A percentile compares a stretch with the other conserved stretches of the same genome.
Conservation (phyloP, 2,113 vertebrate species). For the Glaucidium brasilianum region DNA sequence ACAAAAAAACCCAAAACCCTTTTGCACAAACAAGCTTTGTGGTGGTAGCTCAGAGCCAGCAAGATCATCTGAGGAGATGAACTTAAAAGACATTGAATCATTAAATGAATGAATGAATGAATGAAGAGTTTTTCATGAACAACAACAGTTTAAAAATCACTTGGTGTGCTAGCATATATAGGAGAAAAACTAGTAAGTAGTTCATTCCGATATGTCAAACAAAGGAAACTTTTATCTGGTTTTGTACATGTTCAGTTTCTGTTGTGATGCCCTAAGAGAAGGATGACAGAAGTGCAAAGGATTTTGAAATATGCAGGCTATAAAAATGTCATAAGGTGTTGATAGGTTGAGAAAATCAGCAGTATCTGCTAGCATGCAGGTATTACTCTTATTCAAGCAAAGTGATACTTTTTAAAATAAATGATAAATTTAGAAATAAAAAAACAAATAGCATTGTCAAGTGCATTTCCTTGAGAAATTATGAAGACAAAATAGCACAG, state of each 20-base stretch:
- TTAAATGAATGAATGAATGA: not conserved
- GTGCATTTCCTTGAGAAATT: not conserved
- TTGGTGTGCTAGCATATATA: not conserved
- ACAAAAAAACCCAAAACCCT: not conserved
- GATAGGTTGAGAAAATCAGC: not conserved
- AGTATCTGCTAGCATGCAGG: not conserved
- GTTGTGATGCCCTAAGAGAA: not conserved
- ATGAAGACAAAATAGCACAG: not conserved
- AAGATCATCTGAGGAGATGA: conserved; percentile 21
- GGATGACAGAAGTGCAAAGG: not conserved
- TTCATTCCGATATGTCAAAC: not conserved
- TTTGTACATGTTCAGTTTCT: not conserved
- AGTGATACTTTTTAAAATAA: not conserved
- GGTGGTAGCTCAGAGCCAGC: not conserved
- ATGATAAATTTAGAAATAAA: not conserved
- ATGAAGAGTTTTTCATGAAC: not conserved
- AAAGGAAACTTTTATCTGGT: not conserved
- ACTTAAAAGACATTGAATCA: not conserved
- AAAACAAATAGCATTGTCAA: not conserved
- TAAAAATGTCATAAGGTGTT: not conserved
- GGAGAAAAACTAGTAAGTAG: not conserved
- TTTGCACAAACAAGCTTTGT: not conserved
- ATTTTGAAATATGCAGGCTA: not conserved
- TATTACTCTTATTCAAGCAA: not conserved
- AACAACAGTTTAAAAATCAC: not conserved